A percentile compares a stretch with the other conserved stretches of the same genome.
Conservation (phyloP, 2,888 invertebrate genomes). For the Acholoe squamosa region DNA sequence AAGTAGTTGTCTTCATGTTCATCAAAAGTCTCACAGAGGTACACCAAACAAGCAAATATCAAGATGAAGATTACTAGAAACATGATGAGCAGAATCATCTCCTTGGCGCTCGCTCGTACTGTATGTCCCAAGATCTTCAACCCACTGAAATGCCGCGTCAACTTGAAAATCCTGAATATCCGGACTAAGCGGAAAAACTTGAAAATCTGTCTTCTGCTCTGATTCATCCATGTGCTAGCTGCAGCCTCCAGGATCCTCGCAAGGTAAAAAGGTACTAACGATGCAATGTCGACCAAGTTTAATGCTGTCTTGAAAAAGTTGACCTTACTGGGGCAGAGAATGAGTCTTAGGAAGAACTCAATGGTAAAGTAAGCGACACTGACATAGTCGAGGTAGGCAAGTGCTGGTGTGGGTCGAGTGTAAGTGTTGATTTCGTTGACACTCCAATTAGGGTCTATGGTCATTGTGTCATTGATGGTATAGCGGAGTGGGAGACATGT, state of each 20-base stretch:
- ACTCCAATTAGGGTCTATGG: constrained; percentile 60
- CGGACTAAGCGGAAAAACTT: constrained; percentile 83
- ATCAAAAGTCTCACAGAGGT: constrained; percentile 81
- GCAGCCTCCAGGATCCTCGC: constrained; percentile 66
- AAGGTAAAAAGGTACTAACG: constrained; percentile 78
- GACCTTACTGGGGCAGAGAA: constrained; percentile 75
- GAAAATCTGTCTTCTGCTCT: constrained; percentile 70
- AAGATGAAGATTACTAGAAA: constrained; percentile 80
- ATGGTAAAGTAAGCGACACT: constrained; percentile 88
- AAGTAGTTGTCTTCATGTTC: constrained; percentile 78
- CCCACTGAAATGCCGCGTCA: constrained; percentile 84
- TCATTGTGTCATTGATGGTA: constrained; percentile 9
- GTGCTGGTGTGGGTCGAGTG: constrained; percentile 67
- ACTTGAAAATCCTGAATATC: constrained; percentile 83
- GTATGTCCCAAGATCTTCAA: constrained; percentile 83
- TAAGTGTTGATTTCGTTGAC: constrained; percentile 63
- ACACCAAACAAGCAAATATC: constrained; percentile 80
- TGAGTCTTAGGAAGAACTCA: constrained; percentile 78
- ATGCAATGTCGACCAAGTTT: constrained; percentile 80
- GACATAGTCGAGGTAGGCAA: constrained; percentile 84
- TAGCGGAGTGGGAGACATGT: constrained; percentile 76
- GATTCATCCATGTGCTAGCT: constrained; percentile 11
- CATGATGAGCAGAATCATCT: constrained; percentile 79
- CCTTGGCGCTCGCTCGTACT: constrained; percentile 83
- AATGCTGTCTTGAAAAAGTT: constrained; percentile 74